Base-by-base conservation (phyloP, 2,113 vertebrate genomes). In the Albula goreensis region DNA sequence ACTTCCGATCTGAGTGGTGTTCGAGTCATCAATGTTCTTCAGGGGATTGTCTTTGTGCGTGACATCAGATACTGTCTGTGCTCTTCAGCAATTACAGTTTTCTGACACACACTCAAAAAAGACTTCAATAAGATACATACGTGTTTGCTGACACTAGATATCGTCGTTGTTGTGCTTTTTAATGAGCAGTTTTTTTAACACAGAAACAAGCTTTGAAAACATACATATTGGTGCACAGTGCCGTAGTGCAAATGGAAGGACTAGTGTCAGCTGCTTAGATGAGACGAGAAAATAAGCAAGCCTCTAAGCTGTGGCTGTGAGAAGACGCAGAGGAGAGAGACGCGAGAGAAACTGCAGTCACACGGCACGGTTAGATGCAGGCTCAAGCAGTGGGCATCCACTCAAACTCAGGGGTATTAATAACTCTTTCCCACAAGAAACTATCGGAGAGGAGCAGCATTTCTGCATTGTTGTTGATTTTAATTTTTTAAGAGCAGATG, bases 361-460 rank as follows among this genome's bases (percentile, higher is more conserved):
- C 53, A 56, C 12, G 53, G 6, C 53, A 56, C 17, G 56, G 9
- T 10, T 12, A 70, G 19, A 63, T 10, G 17, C 12, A 17, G 60
- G 60, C 60, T 19, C 17, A 63, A 12, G 12, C 7, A 56, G 11
- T 63, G 60, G 60, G 15, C 12, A 63, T 15, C 63, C 63, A 70
- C 17, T 22, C 63, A 22, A 2, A 19, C 63, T 22, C 50, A 56
- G 66, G 17, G 1, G 25, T 56, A 52, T 19, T n/a, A 83, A 50
- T 50, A 50, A 70, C 48, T 10, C 13, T 83, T 83, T 48, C 31
- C 82, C 82, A 50, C 82, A 66, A 70, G 17, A 70, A 83, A n/a
- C 60, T n/a, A 17, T 83, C 13, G 31, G 1, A 70, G 22, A 5
- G 15, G 81, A 19, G 8, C 7, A 12, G 41, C 31, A 49, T 79